Evolutionary conservation across 2,113 vertebrate species (phyloP).

Genomic region (Bufo gargarizans): DNA sequence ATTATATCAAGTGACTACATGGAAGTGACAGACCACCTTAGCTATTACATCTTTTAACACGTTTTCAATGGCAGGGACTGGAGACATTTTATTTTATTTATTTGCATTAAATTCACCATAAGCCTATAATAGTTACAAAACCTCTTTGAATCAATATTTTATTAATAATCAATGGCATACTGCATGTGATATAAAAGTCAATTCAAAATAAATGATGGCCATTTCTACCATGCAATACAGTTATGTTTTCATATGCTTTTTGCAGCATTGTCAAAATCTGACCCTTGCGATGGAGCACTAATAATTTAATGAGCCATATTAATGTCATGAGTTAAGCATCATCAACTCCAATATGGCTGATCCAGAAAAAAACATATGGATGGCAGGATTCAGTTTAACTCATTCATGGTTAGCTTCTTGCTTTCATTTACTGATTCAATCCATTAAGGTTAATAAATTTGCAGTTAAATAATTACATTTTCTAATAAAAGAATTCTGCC

Average conservation of each 20-base stretch:
- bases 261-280: slow-evolving; percentile 24
- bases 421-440: neutral
- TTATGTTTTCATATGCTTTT: neutral
- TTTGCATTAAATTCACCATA: no score
- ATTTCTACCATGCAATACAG: neutral
- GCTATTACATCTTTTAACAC: no score
- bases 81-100: no score
- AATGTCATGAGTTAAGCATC: slow-evolving; percentile 66
- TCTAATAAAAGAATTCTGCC: slow-evolving; percentile 75
- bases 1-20: no score
- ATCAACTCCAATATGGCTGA: slow-evolving; percentile 61
- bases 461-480: slow-evolving; percentile 59
- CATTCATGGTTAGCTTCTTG: neutral
- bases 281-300: neutral
- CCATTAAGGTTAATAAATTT: neutral
- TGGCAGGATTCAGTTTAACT: slow-evolving; percentile 53
- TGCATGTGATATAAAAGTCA: slow-evolving; percentile 3
- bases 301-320: slow-evolving; percentile 65
- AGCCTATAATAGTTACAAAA: neutral
- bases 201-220: neutral
- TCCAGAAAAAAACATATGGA: slow-evolving; percentile 43
- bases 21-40: no score
- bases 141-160: neutral
- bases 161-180: neutral
- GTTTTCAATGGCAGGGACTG: no score